A percentile compares a stretch with the other conserved stretches of the same genome.
These are phyloP conservation scores for Thalassophryne amazonica DNA, from an alignment of 2,797 vertebrate species.

Conservation along the genomic window DNA sequence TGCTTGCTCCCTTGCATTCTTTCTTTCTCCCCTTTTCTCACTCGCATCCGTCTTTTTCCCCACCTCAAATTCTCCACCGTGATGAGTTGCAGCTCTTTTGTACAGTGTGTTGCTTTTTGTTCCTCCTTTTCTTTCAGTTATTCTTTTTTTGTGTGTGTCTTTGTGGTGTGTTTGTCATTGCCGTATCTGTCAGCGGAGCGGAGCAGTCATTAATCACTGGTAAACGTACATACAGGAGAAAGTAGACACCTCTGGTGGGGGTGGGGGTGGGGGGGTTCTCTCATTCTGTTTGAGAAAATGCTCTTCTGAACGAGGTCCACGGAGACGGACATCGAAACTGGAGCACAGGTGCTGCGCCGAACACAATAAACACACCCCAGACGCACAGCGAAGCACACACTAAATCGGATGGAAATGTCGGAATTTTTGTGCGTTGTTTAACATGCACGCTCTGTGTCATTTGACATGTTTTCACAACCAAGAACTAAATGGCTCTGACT, in stretches of 20 bases:
- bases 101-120: conserved; percentile 23
- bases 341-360: conserved; percentile 60
- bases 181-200: conserved; percentile 58
- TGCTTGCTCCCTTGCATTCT: conserved; percentile 4
- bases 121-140: conserved; percentile 8
- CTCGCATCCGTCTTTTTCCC: conserved; percentile 13
- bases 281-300: conserved; percentile 52
- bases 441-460: conserved; percentile 8
- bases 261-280: conserved; percentile 28
- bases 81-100: conserved; percentile 22
- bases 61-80: conserved; percentile 21
- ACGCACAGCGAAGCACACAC: conserved; percentile 33
- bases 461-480: background rate
- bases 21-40: conserved; percentile 21
- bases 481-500: conserved; percentile 7
- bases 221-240: conserved; percentile 65
- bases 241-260: conserved; percentile 44
- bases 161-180: conserved; percentile 53
- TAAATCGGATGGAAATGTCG: conserved; percentile 23
- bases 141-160: conserved; percentile 17
- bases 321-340: conserved; percentile 53
- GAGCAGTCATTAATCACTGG: conserved; percentile 70
- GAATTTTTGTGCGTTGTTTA: conserved; percentile 21
- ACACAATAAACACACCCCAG: conserved; percentile 39
- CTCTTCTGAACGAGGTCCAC: conserved; percentile 46